Evolutionary conservation across 2,797 vertebrate species (phyloP).

Genomic region (Sphenodon punctatus): DNA sequence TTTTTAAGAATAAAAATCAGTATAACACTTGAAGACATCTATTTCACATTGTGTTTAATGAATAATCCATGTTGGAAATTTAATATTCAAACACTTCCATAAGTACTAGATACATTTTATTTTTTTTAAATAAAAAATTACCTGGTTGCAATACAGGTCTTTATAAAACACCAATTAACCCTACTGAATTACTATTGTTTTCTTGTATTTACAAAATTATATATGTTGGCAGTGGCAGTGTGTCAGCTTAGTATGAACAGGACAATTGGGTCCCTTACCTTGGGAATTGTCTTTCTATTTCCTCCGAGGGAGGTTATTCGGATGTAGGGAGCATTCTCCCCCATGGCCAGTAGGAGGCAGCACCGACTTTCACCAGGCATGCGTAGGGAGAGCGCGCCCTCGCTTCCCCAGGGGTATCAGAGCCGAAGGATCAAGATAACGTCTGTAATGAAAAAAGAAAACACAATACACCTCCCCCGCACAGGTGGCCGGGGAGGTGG

Average conservation of each 20-base stretch:
- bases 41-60: background rate
- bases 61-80: background rate
- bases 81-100: background rate
- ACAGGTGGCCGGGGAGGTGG: too few species aligned
- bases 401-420: too few species aligned
- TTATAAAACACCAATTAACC: conserved; percentile 3
- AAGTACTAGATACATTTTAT: background rate
- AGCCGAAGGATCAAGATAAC: too few species aligned
- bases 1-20: background rate
- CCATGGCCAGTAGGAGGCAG: too few species aligned
- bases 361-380: too few species aligned
- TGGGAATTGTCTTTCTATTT: too few species aligned
- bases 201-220: conserved; percentile 14
- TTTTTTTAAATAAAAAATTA: background rate
- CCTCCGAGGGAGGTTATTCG: too few species aligned
- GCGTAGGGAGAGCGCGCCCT: too few species aligned
- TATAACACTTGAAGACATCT: background rate
- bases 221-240: background rate
- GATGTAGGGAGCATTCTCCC: too few species aligned
- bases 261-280: too few species aligned
- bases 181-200: conserved; percentile 1
- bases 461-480: too few species aligned
- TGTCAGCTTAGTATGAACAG: conserved; percentile 35
- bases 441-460: too few species aligned
- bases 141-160: background rate